A percentile compares a stretch with the other conserved stretches of the same genome.
phyloP scores from a whole-genome alignment of 92 coral and sea anemone genomes.

The Epizoanthus scotinus region DNA sequence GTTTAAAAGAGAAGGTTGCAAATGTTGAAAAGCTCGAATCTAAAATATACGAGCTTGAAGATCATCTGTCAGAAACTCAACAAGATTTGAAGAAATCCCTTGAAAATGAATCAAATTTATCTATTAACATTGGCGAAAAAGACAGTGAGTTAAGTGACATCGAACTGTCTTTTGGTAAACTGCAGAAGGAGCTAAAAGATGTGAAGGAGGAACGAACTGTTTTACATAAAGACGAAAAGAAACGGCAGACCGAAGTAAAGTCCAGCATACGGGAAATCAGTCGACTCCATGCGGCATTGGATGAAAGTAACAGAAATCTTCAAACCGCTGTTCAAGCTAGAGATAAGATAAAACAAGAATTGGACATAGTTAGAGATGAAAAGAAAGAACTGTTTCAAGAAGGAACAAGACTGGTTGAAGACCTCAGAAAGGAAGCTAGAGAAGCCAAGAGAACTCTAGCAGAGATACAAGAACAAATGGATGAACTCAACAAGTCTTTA shows the following conservation, averaged over 20 bases:
- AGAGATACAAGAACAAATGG: constrained; percentile 7
- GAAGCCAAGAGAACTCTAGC: neutral
- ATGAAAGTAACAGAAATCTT: constrained; percentile 8
- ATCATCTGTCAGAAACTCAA: constrained; percentile 31
- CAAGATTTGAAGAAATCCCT: constrained; percentile 40
- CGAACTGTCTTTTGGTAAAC: constrained; percentile 12
- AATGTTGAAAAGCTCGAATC: constrained; percentile 14
- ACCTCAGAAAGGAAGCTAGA: constrained; percentile 26
- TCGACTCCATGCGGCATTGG: neutral
- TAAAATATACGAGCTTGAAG: constrained; percentile 5
- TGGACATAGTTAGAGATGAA: constrained; percentile 51
- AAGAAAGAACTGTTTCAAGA: constrained; percentile 39
- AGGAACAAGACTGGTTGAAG: constrained; percentile 29
- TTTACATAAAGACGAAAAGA: constrained; percentile 46
- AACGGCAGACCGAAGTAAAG: constrained; percentile 39
- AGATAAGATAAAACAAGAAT: constrained; percentile 24
- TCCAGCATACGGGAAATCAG: constrained; percentile 38
- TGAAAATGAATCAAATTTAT: constrained; percentile 30
- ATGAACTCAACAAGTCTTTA: constrained; percentile 4
- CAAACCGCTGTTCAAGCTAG: constrained; percentile 24
- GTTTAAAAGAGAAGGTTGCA: constrained; percentile 36
- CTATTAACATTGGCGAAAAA: constrained; percentile 1
- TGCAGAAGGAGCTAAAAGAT: constrained; percentile 58
- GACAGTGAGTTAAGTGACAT: constrained; percentile 5
- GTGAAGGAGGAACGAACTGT: constrained; percentile 54